phyloP scores from a whole-genome alignment of 2,888 invertebrate species.

The Drosophila neutralis region DNA sequence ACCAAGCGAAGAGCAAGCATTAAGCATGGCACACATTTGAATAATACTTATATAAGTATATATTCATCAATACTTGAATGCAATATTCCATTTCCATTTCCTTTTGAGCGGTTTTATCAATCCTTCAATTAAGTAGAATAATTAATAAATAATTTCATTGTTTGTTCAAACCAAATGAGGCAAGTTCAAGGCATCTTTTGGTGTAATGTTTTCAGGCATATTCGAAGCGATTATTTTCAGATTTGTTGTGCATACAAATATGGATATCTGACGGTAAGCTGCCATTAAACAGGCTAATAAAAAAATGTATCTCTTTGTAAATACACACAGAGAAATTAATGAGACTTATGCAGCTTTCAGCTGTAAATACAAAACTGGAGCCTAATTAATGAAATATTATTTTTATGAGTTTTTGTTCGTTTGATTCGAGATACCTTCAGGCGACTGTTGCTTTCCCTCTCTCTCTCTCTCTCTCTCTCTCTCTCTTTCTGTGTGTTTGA shows the following conservation, averaged over 20 bases:
- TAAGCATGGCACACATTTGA: neutral
- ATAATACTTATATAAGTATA: neutral
- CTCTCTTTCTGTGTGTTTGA: neutral
- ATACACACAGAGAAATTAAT: neutral
- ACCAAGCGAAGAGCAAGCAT: neutral
- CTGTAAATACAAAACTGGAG: neutral
- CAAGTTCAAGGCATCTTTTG: neutral
- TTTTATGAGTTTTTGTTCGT: neutral
- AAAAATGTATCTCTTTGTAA: neutral
- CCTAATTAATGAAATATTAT: conserved; percentile 18
- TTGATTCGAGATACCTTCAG: neutral
- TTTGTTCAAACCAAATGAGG: neutral
- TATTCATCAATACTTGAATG: neutral
- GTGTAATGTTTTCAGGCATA: neutral
- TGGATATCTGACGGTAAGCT: neutral
- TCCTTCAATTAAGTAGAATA: neutral
- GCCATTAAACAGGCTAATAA: neutral
- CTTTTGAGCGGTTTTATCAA: neutral
- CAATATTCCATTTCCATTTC: neutral
- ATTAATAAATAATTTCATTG: neutral
- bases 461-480: neutral
- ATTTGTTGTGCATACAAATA: neutral
- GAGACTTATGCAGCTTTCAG: neutral
- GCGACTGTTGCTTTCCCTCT: neutral
- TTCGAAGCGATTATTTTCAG: neutral